These are phyloP conservation scores for Yasuhikotakia modesta DNA, from an alignment of 2,797 vertebrate genomes.

Conservation along the genomic window DNA sequence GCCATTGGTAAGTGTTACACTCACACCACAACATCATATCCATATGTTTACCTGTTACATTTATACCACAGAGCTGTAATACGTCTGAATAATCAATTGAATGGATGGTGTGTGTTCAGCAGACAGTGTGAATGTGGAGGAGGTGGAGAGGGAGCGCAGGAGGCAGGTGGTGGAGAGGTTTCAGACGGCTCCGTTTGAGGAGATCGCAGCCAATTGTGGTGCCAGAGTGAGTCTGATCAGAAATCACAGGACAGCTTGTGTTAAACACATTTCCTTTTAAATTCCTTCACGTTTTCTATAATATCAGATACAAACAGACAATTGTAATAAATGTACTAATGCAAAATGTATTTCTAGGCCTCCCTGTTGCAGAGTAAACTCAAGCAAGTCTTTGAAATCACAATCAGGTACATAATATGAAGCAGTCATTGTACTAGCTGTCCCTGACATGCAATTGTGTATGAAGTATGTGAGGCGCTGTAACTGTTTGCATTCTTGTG, in stretches of 20 bases:
- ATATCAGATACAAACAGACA: too few species aligned
- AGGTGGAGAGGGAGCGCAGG: slow-evolving; percentile 84
- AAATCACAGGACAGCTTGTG: not conserved
- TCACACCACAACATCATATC: not conserved
- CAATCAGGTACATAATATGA: slow-evolving; percentile 67
- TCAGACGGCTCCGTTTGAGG: slow-evolving; percentile 92
- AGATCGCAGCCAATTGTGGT: slow-evolving; percentile 88
- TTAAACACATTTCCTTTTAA: not conserved
- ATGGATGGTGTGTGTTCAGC: slow-evolving; percentile 57
- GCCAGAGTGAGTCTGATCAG: slow-evolving; percentile 77
- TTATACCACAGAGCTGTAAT: not conserved
- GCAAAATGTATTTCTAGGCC: slow-evolving; percentile 65
- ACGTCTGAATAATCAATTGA: not conserved
- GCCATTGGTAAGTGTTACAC: slow-evolving; percentile 79
- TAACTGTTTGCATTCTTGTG: not conserved
- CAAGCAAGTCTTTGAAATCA: slow-evolving; percentile 88
- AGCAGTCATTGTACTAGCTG: not conserved
- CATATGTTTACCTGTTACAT: not conserved
- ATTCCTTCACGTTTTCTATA: too few species aligned
- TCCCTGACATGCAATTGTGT: not conserved
- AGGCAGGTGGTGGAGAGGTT: slow-evolving; percentile 86
- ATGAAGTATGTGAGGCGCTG: not conserved
- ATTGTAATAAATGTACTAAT: too few species aligned
- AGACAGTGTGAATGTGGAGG: slow-evolving; percentile 80
- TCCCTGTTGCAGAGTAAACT: slow-evolving; percentile 85